Base-by-base conservation (phyloP, 2,888 invertebrate species). In the Apamea crenata region DNA sequence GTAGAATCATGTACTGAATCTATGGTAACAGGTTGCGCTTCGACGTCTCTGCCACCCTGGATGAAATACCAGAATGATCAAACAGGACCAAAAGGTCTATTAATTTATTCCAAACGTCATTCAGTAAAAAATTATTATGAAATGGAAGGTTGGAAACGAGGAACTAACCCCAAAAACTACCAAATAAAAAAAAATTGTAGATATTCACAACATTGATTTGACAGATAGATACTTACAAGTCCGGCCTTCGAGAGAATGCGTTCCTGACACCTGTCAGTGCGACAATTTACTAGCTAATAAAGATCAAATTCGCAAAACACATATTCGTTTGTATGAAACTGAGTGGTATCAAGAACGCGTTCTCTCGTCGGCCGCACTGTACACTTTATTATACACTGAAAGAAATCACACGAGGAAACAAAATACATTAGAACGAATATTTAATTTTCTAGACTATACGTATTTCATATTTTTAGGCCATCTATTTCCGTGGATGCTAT, bases 401-500 rank as follows among this genome's bases (percentile, higher is more conserved):
- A 44, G 3, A 59, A 75, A 53, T 14, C 63, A 40, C 6, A 74
- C 14, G 8, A 67, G 3, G 12, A 61, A 67, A 67, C 16, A 40
- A 40, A 5, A 80, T n/a, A 59, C 61, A 79, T 78, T 56, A 47
- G 36, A 59, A 29, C 36, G 21, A 50, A 69, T 67, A n/a, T 66
- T 59, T 21, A 53, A 83, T 66, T 16, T 66, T 21, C 16, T 32
- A 4, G 16, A 32, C 29, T 36, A 50, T 78, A 44, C 16, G 29
- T 70, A 71, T 36, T 59, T 83, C 69, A 80, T 77, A 84, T 83
- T 83, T 61, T 85, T 70, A 63, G 81, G 81, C 77, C 78, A 81
- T 85, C 84, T 89, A 82, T 88, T 86, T 87, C 44, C 75, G 80
- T 78, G 68, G 59, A 59, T 83, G 81, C 74, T 74, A 75, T 73